Conservation (phyloP, 2,797 vertebrate genomes). For the Hyperoplus immaculatus region DNA sequence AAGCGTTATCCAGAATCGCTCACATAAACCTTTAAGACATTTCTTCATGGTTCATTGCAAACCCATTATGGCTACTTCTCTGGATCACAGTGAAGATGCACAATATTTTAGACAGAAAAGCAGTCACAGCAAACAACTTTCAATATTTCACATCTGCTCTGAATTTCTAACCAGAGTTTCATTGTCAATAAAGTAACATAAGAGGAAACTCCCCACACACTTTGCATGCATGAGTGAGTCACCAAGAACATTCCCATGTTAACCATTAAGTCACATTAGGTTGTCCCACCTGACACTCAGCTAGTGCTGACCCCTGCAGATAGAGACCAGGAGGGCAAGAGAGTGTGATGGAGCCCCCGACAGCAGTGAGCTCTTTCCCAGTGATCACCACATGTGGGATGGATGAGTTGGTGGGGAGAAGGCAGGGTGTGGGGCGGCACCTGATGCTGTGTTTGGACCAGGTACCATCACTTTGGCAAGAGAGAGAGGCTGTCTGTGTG, state of each 20-base stretch:
- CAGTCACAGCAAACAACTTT: not conserved
- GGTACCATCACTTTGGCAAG: slow-evolving; percentile 90
- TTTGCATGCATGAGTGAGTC: not conserved
- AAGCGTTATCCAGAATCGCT: too few species aligned
- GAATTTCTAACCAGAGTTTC: not conserved
- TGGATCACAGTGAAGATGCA: not conserved
- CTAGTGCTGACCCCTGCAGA: slow-evolving; percentile 84
- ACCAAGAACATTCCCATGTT: not conserved
- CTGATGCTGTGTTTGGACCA: slow-evolving; percentile 91
- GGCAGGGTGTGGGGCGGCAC: slow-evolving; percentile 89
- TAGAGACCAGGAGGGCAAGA: slow-evolving; percentile 91
- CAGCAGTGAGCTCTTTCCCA: slow-evolving; percentile 87
- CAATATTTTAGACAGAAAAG: not conserved
- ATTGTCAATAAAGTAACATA: too few species aligned
- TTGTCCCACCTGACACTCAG: slow-evolving; percentile 90
- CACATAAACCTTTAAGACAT: not conserved
- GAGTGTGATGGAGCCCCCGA: slow-evolving; percentile 86
- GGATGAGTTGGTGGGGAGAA: slow-evolving; percentile 84
- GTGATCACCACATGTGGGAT: slow-evolving; percentile 75
- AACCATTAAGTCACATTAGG: slow-evolving; percentile 4
- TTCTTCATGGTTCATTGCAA: not conserved
- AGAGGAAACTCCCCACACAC: not conserved
- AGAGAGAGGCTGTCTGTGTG: slow-evolving; percentile 81
- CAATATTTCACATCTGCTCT: not conserved
- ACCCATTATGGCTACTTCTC: not conserved